These are phyloP conservation scores for Ancistrus triradiatus DNA, from an alignment of 2,113 vertebrate species.

Conservation along the genomic window DNA sequence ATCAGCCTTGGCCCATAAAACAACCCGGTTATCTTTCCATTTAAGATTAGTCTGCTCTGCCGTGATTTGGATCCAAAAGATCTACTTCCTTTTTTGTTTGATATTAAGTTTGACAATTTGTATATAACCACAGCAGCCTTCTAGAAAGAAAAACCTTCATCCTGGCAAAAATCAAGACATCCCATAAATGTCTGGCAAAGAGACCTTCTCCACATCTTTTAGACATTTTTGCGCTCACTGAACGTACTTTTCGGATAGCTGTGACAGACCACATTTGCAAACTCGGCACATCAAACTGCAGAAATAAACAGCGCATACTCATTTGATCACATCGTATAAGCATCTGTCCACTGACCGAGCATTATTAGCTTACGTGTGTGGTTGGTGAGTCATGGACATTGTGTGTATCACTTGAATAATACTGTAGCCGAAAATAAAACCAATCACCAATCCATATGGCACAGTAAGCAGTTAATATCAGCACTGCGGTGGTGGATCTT, in stretches of 20 bases:
- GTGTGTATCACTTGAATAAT: not conserved
- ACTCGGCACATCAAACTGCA: constrained; percentile 18
- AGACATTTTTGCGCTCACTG: no score
- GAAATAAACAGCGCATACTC: constrained; percentile 25
- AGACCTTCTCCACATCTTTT: not conserved
- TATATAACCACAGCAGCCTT: no score
- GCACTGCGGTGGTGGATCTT: no score
- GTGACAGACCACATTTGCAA: constrained; percentile 11
- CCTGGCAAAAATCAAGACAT: not conserved
- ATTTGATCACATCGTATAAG: constrained; percentile 8
- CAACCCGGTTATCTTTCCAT: no score
- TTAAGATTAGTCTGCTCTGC: no score
- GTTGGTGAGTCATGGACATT: constrained; percentile 35
- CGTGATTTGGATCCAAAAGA: no score
- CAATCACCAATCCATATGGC: not conserved
- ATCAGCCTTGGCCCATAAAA: no score
- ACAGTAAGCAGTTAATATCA: not conserved
- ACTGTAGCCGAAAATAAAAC: constrained; percentile 10
- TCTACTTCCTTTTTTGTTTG: no score
- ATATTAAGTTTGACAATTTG: not conserved
- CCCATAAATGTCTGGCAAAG: not conserved
- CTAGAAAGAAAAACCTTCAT: no score
- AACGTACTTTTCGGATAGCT: not conserved
- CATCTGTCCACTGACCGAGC: constrained; percentile 15
- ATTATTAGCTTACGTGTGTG: constrained; percentile 39